Conservation (phyloP, 1,140 invertebrate genomes). For the Physella acuta region DNA sequence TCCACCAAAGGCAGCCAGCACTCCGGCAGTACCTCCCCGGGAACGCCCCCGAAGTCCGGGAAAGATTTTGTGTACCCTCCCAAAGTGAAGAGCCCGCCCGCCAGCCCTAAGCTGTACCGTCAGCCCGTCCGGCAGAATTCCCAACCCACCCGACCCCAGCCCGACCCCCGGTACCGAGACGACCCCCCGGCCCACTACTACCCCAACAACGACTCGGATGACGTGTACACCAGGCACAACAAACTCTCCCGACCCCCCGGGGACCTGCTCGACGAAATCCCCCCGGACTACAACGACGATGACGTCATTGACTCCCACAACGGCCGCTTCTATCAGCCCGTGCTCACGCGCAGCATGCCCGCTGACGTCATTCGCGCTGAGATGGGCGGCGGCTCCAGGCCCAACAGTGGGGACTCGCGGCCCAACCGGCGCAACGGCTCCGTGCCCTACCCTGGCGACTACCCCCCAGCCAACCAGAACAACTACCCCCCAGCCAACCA, state of each 20-base stretch:
- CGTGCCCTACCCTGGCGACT: neutral
- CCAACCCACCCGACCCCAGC: neutral
- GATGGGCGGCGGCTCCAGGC: slow-evolving; percentile 1
- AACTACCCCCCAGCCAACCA: too few relatives aligned
- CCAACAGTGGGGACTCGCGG: slow-evolving; percentile 3
- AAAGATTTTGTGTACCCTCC: slow-evolving; percentile 35
- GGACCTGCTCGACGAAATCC: slow-evolving; percentile 27
- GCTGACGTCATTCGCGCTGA: slow-evolving; percentile 26
- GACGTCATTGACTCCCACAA: neutral
- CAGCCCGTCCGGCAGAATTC: neutral
- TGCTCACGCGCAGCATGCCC: slow-evolving; percentile 35
- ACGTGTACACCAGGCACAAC: slow-evolving; percentile 7
- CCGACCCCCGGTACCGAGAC: neutral
- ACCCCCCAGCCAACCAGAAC: too few relatives aligned
- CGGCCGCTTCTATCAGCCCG: slow-evolving; percentile 1
- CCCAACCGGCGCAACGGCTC: neutral
- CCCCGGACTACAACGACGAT: slow-evolving; percentile 40
- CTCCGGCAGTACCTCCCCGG: neutral
- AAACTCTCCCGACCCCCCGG: neutral
- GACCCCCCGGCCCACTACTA: neutral
- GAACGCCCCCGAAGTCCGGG: neutral
- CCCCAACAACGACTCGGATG: neutral
- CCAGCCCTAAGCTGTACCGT: neutral
- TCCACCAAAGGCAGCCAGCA: neutral
- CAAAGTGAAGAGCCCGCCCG: slow-evolving; percentile 17